Conservation (phyloP, 2,113 vertebrate genomes). For the Cephalopholis sonnerati region DNA sequence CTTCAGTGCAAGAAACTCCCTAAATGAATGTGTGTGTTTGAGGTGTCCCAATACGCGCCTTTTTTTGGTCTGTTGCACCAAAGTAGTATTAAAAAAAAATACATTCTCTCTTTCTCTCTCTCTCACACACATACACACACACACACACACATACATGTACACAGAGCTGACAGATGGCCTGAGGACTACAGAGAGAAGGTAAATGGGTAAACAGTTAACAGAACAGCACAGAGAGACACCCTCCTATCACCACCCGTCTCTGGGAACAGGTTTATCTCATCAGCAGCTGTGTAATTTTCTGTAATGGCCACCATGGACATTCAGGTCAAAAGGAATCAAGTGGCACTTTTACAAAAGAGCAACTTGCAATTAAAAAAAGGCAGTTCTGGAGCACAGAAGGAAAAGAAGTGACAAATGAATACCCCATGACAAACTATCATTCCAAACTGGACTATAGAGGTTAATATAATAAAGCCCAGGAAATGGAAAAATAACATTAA, state of each 20-base stretch:
- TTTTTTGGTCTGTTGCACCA: conserved; percentile 1
- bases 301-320: not conserved
- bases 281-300: conserved; percentile 23
- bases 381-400: no score
- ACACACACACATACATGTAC: conserved; percentile 21
- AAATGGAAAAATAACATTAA: no score
- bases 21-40: conserved; percentile 32
- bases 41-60: conserved; percentile 12
- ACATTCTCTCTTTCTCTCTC: not conserved
- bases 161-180: conserved; percentile 45
- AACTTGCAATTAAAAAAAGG: not conserved
- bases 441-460: no score
- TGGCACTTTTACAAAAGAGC: conserved; percentile 11
- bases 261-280: conserved; percentile 5
- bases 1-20: conserved; percentile 52
- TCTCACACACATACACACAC: conserved; percentile 19
- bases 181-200: conserved; percentile 40
- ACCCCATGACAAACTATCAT: no score
- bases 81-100: not conserved
- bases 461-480: no score
- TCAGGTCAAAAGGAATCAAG: conserved; percentile 4
- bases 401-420: no score
- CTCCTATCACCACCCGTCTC: conserved; percentile 20
- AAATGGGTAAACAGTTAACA: conserved; percentile 52
- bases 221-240: conserved; percentile 21